A percentile compares a stretch with the other conserved stretches of the same genome.
Evolutionary conservation across 2,113 vertebrate species (phyloP).

Genomic region (Pseudorhombus dupliciocellatus): DNA sequence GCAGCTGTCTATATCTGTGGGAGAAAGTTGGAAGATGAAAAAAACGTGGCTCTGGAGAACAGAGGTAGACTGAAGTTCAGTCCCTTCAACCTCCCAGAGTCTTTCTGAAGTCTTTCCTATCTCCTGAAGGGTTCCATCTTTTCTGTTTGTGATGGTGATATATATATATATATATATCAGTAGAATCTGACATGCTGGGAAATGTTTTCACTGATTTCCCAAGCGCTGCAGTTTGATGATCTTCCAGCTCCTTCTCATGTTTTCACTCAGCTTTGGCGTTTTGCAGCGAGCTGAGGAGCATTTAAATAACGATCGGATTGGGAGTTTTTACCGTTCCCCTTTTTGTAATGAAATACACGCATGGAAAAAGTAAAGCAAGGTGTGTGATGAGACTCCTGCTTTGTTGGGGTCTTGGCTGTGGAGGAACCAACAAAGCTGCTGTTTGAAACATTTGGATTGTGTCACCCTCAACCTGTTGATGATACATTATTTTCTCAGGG

Average conservation of each 20-base stretch:
- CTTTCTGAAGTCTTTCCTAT: conserved; percentile 4
- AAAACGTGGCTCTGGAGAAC: not conserved
- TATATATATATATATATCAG: conserved; percentile 53
- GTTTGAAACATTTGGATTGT: conserved; percentile 25
- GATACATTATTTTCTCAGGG: not conserved
- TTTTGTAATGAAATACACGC: conserved; percentile 36
- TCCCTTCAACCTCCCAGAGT: not conserved
- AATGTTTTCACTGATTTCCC: conserved; percentile 36
- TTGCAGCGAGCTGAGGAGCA: conserved; percentile 44
- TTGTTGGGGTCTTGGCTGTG: conserved; percentile 35
- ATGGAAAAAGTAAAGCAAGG: conserved; percentile 16
- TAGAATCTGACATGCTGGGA: conserved; percentile 51
- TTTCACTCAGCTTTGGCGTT: conserved; percentile 49
- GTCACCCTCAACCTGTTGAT: conserved; percentile 13
- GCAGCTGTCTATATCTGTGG: not conserved
- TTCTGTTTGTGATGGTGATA: conserved; percentile 22
- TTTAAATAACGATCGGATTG: conserved; percentile 38
- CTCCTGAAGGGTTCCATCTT: not conserved
- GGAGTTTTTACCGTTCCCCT: conserved; percentile 31
- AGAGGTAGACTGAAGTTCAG: not conserved
- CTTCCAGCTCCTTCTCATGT: conserved; percentile 51
- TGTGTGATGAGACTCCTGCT: conserved; percentile 21
- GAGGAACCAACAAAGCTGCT: conserved; percentile 31
- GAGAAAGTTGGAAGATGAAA: not conserved
- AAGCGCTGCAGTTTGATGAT: conserved; percentile 57